phyloP scores from a whole-genome alignment of 2,113 vertebrate species.

The Anser brachyrhynchus region DNA sequence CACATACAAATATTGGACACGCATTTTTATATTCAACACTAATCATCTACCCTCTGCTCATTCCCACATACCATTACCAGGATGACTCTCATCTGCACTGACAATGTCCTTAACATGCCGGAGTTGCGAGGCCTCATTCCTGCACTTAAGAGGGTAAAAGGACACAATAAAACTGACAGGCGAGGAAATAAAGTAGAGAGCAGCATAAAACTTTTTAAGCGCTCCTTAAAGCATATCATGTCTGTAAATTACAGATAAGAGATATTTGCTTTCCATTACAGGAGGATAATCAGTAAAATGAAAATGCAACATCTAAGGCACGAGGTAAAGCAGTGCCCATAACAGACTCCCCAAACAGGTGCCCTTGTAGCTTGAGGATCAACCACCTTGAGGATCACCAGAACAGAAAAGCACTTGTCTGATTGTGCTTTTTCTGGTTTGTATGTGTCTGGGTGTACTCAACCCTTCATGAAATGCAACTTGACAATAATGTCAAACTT shows the following conservation, averaged over 20 bases:
- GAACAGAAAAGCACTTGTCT: not conserved
- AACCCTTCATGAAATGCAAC: not conserved
- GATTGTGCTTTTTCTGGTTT: not conserved
- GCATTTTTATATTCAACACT: not conserved
- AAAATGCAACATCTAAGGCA: not conserved
- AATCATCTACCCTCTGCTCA: not conserved
- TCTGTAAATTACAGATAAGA: not conserved
- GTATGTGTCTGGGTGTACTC: not conserved
- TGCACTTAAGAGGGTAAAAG: not conserved
- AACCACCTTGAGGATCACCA: not conserved
- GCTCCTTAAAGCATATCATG: not conserved
- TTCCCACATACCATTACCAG: not conserved
- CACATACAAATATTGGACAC: not conserved
- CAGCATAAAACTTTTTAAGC: not conserved
- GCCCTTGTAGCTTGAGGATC: not conserved
- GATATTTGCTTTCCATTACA: not conserved
- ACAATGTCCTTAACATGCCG: not conserved
- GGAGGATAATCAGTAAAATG: not conserved
- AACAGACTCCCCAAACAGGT: not conserved
- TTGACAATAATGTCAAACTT: not conserved
- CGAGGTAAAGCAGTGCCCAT: not conserved
- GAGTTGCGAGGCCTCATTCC: not conserved
- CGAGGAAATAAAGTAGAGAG: not conserved
- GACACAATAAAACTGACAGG: not conserved
- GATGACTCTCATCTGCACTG: not conserved